These are phyloP conservation scores for Colletes collaris DNA, from an alignment of 2,888 invertebrate species.

Conservation along the genomic window DNA sequence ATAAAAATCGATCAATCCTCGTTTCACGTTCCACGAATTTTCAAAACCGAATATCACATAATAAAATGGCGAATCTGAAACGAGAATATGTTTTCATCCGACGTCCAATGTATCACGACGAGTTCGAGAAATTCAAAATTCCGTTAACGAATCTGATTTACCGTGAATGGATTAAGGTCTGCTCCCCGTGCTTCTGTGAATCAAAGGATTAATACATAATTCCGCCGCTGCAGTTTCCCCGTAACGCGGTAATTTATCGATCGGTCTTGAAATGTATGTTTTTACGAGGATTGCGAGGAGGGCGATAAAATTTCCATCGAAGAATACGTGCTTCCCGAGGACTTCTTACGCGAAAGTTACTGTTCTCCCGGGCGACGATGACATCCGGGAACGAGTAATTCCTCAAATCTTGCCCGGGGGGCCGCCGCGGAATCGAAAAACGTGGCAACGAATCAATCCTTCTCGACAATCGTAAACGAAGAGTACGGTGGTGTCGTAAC, in stretches of 20 bases:
- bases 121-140: neutral
- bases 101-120: no score
- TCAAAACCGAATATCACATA: no score
- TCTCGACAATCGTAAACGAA: conserved; percentile 57
- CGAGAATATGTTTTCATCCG: no score
- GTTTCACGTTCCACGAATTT: no score
- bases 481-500: conserved; percentile 39
- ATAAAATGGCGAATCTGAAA: no score
- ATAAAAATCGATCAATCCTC: neutral
- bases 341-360: conserved; percentile 1
- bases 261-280: conserved; percentile 28
- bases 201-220: conserved; percentile 38
- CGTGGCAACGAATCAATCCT: conserved; percentile 41
- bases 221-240: neutral
- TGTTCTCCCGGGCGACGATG: conserved; percentile 3
- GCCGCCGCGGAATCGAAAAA: conserved; percentile 23
- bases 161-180: conserved; percentile 4
- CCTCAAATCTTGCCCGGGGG: conserved; percentile 6
- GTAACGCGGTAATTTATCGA: conserved; percentile 36
- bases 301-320: conserved; percentile 10
- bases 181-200: conserved; percentile 1
- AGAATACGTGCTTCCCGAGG: neutral
- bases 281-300: neutral
- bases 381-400: conserved; percentile 29
- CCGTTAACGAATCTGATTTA: conserved; percentile 17